These are phyloP conservation scores for Chromis chromis DNA, from an alignment of 2,797 vertebrate species.

Conservation along the genomic window DNA sequence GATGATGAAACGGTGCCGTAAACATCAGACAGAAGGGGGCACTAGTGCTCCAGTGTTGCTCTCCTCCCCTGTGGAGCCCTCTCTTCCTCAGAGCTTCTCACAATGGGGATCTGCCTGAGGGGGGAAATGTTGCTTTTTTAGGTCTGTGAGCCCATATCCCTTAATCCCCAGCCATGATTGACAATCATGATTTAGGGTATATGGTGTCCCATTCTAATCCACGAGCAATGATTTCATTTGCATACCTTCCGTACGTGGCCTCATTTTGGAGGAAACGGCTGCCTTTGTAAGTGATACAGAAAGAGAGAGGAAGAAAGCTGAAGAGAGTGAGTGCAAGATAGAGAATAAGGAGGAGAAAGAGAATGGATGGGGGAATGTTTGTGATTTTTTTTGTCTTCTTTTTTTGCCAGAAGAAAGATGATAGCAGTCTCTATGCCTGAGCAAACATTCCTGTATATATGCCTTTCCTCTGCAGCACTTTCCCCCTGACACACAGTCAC, in stretches of 20 bases:
- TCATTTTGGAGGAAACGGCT: constrained; percentile 91
- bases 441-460: constrained; percentile 62
- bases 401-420: constrained; percentile 78
- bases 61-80: constrained; percentile 74
- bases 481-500: constrained; percentile 33
- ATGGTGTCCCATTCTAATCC: constrained; percentile 99
- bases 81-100: constrained; percentile 88
- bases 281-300: constrained; percentile 90
- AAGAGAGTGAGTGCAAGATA: constrained; percentile 79
- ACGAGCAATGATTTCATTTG: constrained; percentile 99
- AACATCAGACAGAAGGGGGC: constrained; percentile 89
- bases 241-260: constrained; percentile 97
- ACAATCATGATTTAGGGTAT: constrained; percentile 99
- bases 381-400: constrained; percentile 53
- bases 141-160: constrained; percentile 99
- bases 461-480: constrained; percentile 67
- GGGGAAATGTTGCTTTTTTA: constrained; percentile 99
- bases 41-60: constrained; percentile 95
- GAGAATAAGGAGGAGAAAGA: constrained; percentile 79
- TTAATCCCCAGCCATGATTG: constrained; percentile 99
- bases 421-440: constrained; percentile 72
- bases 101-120: constrained; percentile 98
- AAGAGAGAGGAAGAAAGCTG: constrained; percentile 77
- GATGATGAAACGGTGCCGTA: constrained; percentile 81
- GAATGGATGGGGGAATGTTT: constrained; percentile 80